Evolutionary conservation across 1,140 invertebrate species (phyloP).

Genomic region (Drosophila cardini): DNA sequence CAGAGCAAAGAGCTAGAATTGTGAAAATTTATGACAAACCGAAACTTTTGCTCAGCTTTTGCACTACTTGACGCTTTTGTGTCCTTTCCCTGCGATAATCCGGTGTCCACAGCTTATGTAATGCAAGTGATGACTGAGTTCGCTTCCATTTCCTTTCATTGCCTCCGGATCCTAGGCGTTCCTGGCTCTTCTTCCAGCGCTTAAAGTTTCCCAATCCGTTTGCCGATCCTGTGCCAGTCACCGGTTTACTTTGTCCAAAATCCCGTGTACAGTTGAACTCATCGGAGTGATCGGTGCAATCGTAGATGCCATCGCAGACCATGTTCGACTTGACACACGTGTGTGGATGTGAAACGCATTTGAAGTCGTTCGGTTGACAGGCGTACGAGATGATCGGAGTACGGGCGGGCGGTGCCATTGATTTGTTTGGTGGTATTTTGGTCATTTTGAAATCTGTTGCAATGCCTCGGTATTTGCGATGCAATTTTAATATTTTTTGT

Average conservation of each 20-base stretch:
- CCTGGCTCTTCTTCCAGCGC: conserved; percentile 64
- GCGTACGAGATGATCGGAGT: conserved; percentile 37
- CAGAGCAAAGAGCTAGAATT: conserved; percentile 6
- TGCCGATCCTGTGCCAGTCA: conserved; percentile 2
- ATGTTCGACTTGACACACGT: conserved; percentile 87
- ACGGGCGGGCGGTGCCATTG: conserved; percentile 17
- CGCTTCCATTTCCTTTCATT: conserved; percentile 10
- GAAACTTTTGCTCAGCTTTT: conserved; percentile 41
- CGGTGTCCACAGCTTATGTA: conserved; percentile 1
- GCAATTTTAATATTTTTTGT: conserved; percentile 13
- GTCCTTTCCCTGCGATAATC: conserved; percentile 11
- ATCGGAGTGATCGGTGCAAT: conserved; percentile 90
- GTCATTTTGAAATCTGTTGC: conserved; percentile 65
- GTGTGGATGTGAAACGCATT: conserved; percentile 81
- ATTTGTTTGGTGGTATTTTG: conserved; percentile 50
- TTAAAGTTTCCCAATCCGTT: conserved; percentile 47
- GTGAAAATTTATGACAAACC: conserved; percentile 63
- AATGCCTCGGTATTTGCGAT: conserved; percentile 1
- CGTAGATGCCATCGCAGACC: conserved; percentile 89
- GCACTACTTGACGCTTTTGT: conserved; percentile 42
- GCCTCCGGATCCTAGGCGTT: background rate
- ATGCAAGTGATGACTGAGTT: background rate
- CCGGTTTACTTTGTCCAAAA: background rate
- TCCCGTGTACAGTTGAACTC: conserved; percentile 87
- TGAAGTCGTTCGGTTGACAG: conserved; percentile 80